phyloP scores from a whole-genome alignment of 2,113 vertebrate species.

The Oriolus oriolus region DNA sequence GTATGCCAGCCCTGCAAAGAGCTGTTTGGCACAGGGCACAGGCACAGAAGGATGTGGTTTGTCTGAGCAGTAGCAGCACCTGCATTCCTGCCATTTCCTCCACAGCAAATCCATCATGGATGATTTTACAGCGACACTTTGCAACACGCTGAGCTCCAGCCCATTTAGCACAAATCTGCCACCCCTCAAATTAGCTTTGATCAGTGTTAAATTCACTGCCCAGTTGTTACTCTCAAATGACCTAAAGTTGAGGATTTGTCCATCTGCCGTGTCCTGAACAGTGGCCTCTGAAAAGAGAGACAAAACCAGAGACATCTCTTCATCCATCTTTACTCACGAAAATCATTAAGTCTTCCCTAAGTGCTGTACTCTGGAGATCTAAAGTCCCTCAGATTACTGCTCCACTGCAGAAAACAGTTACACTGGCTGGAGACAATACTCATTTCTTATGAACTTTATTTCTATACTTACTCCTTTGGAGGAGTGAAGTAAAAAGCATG shows the following conservation, averaged over 20 bases:
- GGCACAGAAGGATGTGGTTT: neutral
- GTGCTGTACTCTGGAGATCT: neutral
- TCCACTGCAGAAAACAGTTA: neutral
- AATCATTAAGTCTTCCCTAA: neutral
- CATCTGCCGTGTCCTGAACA: neutral
- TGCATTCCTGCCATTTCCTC: neutral
- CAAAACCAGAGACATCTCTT: neutral
- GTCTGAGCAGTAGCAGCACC: neutral
- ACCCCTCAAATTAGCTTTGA: neutral
- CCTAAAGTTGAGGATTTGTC: neutral
- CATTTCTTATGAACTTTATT: neutral
- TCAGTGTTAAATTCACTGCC: neutral
- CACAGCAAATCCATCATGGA: neutral
- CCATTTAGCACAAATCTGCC: neutral
- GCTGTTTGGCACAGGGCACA: neutral
- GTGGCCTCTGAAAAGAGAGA: neutral
- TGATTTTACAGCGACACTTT: neutral
- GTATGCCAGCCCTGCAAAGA: neutral
- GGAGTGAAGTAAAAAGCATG: neutral
- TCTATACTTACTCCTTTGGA: neutral
- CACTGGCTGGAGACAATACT: neutral
- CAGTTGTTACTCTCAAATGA: neutral
- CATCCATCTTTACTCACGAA: neutral
- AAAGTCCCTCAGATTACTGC: neutral
- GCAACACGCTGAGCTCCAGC: neutral